Evolutionary conservation across 2,888 invertebrate species (phyloP), one percentile per base, ranked within the genome.

Genomic region (Caradrina kadenii): DNA sequence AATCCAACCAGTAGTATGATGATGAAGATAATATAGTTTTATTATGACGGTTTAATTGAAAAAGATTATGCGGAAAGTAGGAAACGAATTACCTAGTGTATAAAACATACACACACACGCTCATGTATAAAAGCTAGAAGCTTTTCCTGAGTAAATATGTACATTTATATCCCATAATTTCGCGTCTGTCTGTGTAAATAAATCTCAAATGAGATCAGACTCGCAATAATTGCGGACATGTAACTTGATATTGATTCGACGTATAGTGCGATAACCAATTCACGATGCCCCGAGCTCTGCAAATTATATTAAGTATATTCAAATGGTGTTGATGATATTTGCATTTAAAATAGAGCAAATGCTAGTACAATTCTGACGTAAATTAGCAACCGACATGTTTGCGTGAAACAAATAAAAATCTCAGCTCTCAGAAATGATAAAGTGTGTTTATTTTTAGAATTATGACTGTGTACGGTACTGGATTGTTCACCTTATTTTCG

Each of bases 391-490:
- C 11, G 6, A 39, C 45, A 42, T 19, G 50, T 50, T 56, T 35
- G 31, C 15, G 26, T 50, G 45, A 39, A 53, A 39, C 21, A 31
- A 74, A 79, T 62, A 75, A 59, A 79, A 79, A 79, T 62, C 65
- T 42, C 48, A 35, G 39, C 35, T 68, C 69, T 53, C 56, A 58
- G 48, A 66, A 49, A 60, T 58, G 55, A 71, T 74, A 55, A 74
- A 63, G 55, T 17, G 8, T 63, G 21, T 74, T 42, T 17, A 72
- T 74, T 71, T 83, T 70, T 67, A 70, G 64, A 67, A 48, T 60
- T 72, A 69, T 60, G 61, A 63, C 55, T 60, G 49, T 42, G 19
- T 52, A 60, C 45, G 60, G 60, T 73, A 64, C 39, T 50, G 61
- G 58, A 63, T 67, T 73, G 54, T 65, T 58, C 35, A 49, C 39